Evolutionary conservation across 2,888 invertebrate genomes (phyloP).

Genomic region (Megastigmus dorsalis): DNA sequence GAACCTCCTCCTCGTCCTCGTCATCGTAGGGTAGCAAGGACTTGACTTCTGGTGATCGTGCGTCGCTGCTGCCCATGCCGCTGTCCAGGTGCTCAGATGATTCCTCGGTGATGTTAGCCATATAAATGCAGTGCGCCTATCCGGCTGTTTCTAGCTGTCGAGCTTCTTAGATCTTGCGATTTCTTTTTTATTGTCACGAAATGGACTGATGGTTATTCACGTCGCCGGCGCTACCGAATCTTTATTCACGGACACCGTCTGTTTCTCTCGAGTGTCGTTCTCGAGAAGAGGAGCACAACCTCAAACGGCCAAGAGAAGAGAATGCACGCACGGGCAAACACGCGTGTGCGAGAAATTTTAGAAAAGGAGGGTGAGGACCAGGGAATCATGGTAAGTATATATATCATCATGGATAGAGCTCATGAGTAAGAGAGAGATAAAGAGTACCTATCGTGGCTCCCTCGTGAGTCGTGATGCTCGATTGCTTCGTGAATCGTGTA

Average conservation of each 20-base stretch:
- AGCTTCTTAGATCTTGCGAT: too few relatives aligned
- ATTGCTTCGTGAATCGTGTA: too few relatives aligned
- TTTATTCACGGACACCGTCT: background rate
- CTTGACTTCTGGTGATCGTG: constrained; percentile 69
- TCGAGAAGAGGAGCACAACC: background rate
- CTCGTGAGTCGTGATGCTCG: background rate
- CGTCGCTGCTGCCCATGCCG: constrained; percentile 71
- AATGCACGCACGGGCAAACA: background rate
- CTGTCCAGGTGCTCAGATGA: constrained; percentile 66
- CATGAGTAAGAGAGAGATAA: background rate
- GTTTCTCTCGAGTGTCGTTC: background rate
- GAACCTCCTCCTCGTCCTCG: constrained; percentile 66
- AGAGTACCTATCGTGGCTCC: background rate
- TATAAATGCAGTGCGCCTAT: constrained; percentile 55
- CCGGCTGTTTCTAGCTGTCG: background rate
- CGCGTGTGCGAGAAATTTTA: background rate
- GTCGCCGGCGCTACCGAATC: background rate
- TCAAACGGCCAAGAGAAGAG: too few relatives aligned
- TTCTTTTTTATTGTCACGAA: constrained; percentile 15
- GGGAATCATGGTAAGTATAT: too few relatives aligned
- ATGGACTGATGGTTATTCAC: too few relatives aligned
- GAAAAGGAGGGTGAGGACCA: background rate
- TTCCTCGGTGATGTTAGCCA: constrained; percentile 68
- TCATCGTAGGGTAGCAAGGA: constrained; percentile 67
- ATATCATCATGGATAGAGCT: background rate